A percentile compares a stretch with the other conserved stretches of the same genome.
Evolutionary conservation across 2,888 invertebrate genomes (phyloP).

Genomic region (Pardosa pseudoannulata): DNA sequence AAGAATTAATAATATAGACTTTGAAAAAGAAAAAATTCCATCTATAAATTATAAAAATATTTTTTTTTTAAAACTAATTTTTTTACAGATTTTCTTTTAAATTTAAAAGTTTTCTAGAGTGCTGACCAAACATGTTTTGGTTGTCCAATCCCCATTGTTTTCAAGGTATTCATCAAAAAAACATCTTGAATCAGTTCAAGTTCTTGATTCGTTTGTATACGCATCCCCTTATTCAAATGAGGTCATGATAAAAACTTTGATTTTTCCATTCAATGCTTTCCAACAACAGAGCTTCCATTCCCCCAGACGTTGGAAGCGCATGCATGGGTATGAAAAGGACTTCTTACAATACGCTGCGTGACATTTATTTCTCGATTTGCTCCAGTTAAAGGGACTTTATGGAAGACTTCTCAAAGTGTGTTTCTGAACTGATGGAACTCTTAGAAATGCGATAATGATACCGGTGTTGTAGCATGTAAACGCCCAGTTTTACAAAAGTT

Average conservation of each 20-base stretch:
- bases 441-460: background rate
- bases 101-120: too few species aligned
- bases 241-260: background rate
- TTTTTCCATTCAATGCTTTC: background rate
- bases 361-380: slow-evolving; percentile 7
- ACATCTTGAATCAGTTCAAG: background rate
- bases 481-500: background rate
- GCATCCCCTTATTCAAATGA: background rate
- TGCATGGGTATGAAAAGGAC: slow-evolving; percentile 4
- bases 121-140: too few species aligned
- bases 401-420: background rate
- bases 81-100: too few species aligned
- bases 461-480: background rate
- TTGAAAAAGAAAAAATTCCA: too few species aligned
- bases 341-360: slow-evolving; percentile 22
- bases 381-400: slow-evolving; percentile 23
- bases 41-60: too few species aligned
- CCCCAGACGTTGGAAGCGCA: background rate
- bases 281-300: background rate
- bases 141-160: too few species aligned
- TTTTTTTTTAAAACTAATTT: too few species aligned
- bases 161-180: too few species aligned
- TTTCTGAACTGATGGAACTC: background rate
- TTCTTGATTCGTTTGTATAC: background rate
- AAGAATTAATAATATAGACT: too few species aligned